phyloP scores from a whole-genome alignment of 2,888 invertebrate genomes.

The Drosophila anceps region DNA sequence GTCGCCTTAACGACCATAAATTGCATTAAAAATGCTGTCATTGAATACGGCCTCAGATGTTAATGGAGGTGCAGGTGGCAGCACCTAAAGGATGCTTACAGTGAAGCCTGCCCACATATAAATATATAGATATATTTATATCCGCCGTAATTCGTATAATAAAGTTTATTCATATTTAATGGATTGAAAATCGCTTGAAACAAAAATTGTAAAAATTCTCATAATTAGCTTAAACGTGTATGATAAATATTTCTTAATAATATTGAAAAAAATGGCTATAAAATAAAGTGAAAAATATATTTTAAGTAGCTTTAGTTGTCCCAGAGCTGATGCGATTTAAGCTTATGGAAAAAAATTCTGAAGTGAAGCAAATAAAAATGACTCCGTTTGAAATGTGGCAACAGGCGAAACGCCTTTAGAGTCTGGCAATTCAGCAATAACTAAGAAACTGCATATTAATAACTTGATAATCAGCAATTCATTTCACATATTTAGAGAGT shows the following conservation, averaged over 20 bases:
- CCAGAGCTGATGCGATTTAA: background rate
- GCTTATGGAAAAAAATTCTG: background rate
- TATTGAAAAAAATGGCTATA: background rate
- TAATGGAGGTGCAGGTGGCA: constrained; percentile 56
- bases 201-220: background rate
- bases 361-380: too few relatives aligned
- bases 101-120: constrained; percentile 18
- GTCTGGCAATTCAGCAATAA: too few relatives aligned
- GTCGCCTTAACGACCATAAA: constrained; percentile 82
- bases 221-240: constrained; percentile 1
- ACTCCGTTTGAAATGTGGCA: too few relatives aligned
- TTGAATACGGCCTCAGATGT: constrained; percentile 61
- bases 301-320: background rate
- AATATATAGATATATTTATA: constrained; percentile 6
- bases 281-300: background rate
- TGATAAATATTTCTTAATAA: too few relatives aligned
- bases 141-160: background rate
- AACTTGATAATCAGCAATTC: too few relatives aligned
- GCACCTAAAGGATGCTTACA: constrained; percentile 29
- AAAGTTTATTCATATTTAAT: background rate
- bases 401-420: too few relatives aligned
- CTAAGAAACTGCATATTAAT: too few relatives aligned
- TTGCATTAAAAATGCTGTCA: constrained; percentile 79
- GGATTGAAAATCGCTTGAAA: background rate
- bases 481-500: too few relatives aligned